Percentiles rank a stretch among this genome's conserved stretches.
Evolutionary conservation across 2,113 vertebrate genomes (phyloP).

Genomic region (Ceyx melanurus): DNA sequence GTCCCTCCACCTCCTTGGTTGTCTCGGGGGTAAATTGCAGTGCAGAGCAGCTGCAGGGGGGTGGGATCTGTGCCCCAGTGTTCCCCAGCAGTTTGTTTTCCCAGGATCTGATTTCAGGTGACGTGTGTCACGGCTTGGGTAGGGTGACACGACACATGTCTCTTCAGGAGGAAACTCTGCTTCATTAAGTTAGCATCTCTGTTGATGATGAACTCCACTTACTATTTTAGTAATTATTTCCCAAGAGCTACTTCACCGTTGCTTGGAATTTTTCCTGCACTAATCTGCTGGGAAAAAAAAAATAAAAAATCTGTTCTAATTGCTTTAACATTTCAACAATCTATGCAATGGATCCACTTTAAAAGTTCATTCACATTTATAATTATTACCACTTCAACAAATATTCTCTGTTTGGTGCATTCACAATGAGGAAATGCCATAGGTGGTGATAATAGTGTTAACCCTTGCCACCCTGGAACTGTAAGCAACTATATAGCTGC

Average conservation of each 20-base stretch:
- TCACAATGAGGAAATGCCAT: not conserved
- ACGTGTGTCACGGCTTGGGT: not conserved
- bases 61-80: accelerated
- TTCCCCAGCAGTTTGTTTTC: not conserved
- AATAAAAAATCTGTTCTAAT: constrained; percentile 27
- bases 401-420: not conserved
- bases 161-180: not conserved
- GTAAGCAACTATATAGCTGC: not conserved
- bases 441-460: not conserved
- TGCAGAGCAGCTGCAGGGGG: not conserved
- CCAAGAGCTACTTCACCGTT: constrained; percentile 18
- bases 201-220: constrained; percentile 25
- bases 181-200: constrained; percentile 39
- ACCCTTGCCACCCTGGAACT: not conserved
- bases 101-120: not conserved
- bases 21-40: not conserved
- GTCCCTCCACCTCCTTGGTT: not conserved
- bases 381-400: constrained; percentile 23
- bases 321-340: constrained; percentile 13
- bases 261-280: not conserved
- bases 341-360: constrained; percentile 8
- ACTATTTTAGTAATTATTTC: constrained; percentile 36
- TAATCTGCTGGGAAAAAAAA: not conserved
- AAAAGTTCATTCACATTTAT: constrained; percentile 37
- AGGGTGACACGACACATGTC: not conserved